phyloP scores from a whole-genome alignment of 2,797 vertebrate species.

The Balearica regulorum region DNA sequence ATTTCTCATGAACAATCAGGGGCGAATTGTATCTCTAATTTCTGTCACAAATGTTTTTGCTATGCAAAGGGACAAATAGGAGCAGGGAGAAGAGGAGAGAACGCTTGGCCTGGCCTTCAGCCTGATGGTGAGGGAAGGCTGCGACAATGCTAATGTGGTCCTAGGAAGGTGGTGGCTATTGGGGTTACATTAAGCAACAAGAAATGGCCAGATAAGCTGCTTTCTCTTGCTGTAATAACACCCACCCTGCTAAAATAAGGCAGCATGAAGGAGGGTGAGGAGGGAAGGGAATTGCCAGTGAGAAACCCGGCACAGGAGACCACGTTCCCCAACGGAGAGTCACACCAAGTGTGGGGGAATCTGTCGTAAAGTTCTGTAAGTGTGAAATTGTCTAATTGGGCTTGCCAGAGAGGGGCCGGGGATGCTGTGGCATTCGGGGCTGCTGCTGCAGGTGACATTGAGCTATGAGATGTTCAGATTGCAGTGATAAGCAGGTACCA shows the following conservation, averaged over 20 bases:
- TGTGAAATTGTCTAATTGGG: neutral
- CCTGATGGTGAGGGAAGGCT: neutral
- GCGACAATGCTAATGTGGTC: fast-evolving
- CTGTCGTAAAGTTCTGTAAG: neutral
- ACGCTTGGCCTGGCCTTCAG: neutral
- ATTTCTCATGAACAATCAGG: constrained; percentile 21
- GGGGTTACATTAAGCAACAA: neutral
- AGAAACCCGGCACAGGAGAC: neutral
- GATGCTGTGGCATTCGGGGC: neutral
- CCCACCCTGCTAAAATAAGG: neutral
- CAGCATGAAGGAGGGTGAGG: neutral
- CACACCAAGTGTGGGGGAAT: neutral
- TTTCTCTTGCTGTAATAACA: neutral
- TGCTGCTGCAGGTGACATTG: neutral
- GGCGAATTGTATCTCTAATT: neutral
- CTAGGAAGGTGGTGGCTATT: neutral
- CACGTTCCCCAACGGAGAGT: fast-evolving
- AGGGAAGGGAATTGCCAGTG: neutral
- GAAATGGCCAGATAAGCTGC: neutral
- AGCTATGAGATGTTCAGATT: neutral
- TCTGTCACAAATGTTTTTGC: constrained; percentile 30
- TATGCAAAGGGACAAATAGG: neutral
- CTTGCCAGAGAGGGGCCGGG: neutral
- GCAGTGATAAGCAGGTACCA: neutral
- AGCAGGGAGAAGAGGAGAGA: neutral